Percentiles rank a stretch among this genome's conserved stretches.
Evolutionary conservation across 2,113 vertebrate genomes (phyloP).

Genomic region (Rynchops niger): DNA sequence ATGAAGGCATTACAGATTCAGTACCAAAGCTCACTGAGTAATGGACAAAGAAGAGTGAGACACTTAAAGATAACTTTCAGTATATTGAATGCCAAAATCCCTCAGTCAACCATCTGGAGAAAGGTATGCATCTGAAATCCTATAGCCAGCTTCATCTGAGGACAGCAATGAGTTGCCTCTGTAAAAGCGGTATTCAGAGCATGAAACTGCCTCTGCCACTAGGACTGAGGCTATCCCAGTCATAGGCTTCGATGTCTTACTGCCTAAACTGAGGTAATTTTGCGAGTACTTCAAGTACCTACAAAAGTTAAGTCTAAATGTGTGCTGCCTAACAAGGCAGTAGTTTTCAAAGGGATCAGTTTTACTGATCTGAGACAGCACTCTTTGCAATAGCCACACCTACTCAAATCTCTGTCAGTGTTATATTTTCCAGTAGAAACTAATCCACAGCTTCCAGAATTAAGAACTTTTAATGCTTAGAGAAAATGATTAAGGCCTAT

Average conservation of each 20-base stretch:
- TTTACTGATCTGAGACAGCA: background rate
- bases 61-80: background rate
- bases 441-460: background rate
- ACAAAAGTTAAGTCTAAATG: background rate
- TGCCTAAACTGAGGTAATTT: background rate
- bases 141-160: background rate
- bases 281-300: background rate
- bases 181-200: background rate
- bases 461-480: background rate
- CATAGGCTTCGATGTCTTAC: background rate
- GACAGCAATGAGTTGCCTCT: background rate
- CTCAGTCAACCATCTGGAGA: background rate
- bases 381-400: background rate
- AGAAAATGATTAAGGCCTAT: background rate
- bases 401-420: background rate
- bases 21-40: background rate
- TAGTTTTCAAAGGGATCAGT: background rate
- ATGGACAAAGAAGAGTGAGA: background rate
- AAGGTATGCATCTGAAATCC: background rate
- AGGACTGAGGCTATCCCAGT: background rate
- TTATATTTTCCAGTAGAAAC: background rate
- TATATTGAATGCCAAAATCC: background rate
- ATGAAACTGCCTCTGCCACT: background rate
- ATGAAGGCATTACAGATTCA: background rate
- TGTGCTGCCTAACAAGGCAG: background rate